These are phyloP conservation scores for Pipistrellus pygmaeus DNA, from an alignment of 2,797 vertebrate species.

Conservation along the genomic window DNA sequence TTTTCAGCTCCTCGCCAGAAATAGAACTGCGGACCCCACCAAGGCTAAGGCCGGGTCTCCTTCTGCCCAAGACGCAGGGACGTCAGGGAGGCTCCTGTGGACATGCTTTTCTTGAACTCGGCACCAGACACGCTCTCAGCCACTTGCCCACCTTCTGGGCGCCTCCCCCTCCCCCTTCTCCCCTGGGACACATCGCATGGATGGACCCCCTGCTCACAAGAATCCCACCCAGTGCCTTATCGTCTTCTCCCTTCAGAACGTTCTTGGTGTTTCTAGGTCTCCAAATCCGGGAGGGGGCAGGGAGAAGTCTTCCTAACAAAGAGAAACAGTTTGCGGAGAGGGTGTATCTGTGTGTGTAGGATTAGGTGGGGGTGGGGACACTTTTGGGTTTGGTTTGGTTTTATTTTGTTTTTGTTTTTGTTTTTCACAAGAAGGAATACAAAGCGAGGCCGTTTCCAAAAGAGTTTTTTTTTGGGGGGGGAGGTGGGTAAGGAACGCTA, in stretches of 20 bases:
- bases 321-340: constrained; percentile 33
- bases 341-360: background rate
- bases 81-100: background rate
- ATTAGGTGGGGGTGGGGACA: background rate
- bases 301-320: constrained; percentile 35
- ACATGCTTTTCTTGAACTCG: background rate
- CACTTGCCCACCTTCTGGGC: background rate
- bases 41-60: constrained; percentile 47
- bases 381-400: background rate
- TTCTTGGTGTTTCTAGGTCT: constrained; percentile 29
- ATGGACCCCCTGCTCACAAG: background rate
- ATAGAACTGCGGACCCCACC: constrained; percentile 17
- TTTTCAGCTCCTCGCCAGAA: constrained; percentile 67
- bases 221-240: background rate
- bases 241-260: background rate
- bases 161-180: background rate
- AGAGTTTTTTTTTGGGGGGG: background rate
- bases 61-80: background rate
- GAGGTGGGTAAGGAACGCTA: background rate
- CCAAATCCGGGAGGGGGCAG: background rate
- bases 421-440: background rate
- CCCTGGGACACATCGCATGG: background rate
- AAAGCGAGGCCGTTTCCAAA: constrained; percentile 40
- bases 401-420: background rate
- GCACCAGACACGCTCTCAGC: background rate